These are phyloP conservation scores for Capromys pilorides DNA, from an alignment of 2,797 vertebrate species.

Conservation along the genomic window DNA sequence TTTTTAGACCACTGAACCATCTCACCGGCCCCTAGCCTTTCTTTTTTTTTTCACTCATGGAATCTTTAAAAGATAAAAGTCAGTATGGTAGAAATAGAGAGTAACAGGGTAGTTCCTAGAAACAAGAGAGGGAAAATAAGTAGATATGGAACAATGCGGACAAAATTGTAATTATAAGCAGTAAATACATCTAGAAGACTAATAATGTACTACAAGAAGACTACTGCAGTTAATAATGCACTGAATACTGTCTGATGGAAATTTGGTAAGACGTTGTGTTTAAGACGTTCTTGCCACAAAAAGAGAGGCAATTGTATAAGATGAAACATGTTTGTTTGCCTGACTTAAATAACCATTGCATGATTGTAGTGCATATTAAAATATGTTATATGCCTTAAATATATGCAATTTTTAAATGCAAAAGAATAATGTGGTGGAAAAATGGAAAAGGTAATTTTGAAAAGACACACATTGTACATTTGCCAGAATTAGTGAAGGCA, in stretches of 20 bases:
- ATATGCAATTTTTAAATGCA: background rate
- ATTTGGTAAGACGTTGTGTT: background rate
- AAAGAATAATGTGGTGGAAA: background rate
- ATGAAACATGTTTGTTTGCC: background rate
- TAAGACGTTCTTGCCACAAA: background rate
- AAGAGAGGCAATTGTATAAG: background rate
- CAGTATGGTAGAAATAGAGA: background rate
- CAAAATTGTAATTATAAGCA: background rate
- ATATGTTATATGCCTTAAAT: background rate
- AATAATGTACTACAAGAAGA: background rate
- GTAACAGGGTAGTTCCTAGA: background rate
- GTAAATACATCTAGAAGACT: background rate
- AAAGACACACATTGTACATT: background rate
- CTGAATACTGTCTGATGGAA: background rate
- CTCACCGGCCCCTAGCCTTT: too few relatives aligned
- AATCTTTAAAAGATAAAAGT: background rate
- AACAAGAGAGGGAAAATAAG: background rate
- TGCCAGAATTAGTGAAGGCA: background rate
- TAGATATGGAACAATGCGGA: background rate
- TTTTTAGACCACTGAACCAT: too few relatives aligned
- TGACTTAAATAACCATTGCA: background rate
- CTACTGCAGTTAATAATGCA: background rate
- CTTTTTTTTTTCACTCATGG: too few relatives aligned
- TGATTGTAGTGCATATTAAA: background rate
- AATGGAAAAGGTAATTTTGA: background rate